A percentile compares a stretch with the other conserved stretches of the same genome.
Conservation (phyloP, 2,113 vertebrate genomes). For the Nycticryphes semicollaris region DNA sequence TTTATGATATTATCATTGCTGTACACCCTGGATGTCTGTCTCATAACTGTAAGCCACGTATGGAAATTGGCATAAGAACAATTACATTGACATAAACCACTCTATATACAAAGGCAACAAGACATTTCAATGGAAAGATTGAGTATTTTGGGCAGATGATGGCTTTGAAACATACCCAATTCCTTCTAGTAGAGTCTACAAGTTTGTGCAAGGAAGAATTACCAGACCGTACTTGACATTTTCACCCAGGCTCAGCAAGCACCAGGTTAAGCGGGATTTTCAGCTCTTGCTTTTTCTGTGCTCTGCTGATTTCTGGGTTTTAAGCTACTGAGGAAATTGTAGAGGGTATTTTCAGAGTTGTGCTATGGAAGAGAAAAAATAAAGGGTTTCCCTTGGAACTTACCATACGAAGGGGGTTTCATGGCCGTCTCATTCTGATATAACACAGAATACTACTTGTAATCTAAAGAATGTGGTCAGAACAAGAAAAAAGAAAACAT, state of each 20-base stretch:
- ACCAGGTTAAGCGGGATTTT: neutral
- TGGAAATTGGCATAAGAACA: neutral
- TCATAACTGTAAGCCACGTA: neutral
- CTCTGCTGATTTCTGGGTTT: neutral
- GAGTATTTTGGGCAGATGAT: neutral
- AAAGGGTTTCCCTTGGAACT: neutral
- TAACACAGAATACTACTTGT: neutral
- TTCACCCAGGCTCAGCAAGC: neutral
- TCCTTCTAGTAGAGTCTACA: neutral
- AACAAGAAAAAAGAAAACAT: neutral
- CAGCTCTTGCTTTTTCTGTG: neutral
- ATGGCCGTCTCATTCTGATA: accelerated
- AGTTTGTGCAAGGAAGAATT: neutral
- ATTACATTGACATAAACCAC: neutral
- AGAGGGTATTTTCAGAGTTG: neutral
- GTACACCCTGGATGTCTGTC: neutral
- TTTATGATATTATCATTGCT: neutral
- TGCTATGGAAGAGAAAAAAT: neutral
- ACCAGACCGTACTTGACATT: neutral
- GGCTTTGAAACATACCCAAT: neutral
- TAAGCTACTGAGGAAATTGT: neutral
- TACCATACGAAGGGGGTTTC: neutral
- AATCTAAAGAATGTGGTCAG: neutral
- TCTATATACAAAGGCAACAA: neutral
- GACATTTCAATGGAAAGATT: neutral